These are phyloP conservation scores for Carcinoscorpius rotundicauda DNA, from an alignment of 1,140 invertebrate species.

Conservation along the genomic window DNA sequence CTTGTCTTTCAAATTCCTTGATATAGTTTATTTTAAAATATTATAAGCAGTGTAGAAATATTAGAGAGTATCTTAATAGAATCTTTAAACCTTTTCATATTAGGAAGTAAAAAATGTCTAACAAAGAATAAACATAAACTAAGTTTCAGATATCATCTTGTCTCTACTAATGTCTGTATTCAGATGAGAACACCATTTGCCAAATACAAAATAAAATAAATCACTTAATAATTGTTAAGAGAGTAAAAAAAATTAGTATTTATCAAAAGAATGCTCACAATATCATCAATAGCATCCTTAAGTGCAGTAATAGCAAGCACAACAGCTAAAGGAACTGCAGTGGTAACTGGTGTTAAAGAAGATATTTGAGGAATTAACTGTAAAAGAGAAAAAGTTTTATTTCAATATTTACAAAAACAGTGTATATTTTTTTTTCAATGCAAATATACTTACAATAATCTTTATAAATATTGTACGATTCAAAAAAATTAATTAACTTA, in stretches of 20 bases:
- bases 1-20: too few species aligned
- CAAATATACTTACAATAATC: too few species aligned
- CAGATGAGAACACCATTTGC: slow-evolving; percentile 9
- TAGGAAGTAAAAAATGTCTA: too few species aligned
- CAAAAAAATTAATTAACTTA: neutral
- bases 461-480: neutral
- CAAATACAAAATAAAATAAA: slow-evolving; percentile 9
- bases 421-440: too few species aligned
- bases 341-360: slow-evolving; percentile 92
- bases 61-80: too few species aligned
- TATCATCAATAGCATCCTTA: slow-evolving; percentile 98
- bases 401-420: too few species aligned
- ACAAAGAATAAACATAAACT: neutral
- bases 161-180: slow-evolving; percentile 2
- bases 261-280: slow-evolving; percentile 53
- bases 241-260: neutral
- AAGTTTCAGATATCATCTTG: slow-evolving; percentile 1
- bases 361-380: slow-evolving; percentile 96
- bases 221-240: neutral
- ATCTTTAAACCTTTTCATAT: too few species aligned
- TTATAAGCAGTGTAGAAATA: too few species aligned
- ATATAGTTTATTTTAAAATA: too few species aligned
- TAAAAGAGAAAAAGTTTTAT: slow-evolving; percentile 20
- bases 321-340: slow-evolving; percentile 88
- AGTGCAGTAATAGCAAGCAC: slow-evolving; percentile 88